A percentile compares a stretch with the other conserved stretches of the same genome.
Evolutionary conservation across 2,113 vertebrate genomes (phyloP).

Genomic region (Ptyas mucosa): DNA sequence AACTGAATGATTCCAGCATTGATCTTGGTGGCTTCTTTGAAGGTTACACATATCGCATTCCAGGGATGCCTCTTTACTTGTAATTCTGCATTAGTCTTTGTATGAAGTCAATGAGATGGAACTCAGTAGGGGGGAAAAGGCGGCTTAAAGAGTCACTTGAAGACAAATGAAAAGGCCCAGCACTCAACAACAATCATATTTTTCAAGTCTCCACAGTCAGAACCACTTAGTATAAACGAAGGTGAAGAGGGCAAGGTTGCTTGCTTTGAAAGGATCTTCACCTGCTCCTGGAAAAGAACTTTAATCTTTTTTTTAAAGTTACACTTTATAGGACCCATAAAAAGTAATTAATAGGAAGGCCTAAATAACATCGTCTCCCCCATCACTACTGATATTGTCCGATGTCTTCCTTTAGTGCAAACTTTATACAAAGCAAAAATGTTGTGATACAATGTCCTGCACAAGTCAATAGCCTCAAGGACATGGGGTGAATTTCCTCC

Average conservation of each 20-base stretch:
- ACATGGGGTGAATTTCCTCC: conserved; percentile 17
- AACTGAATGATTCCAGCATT: conserved; percentile 14
- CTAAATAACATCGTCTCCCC: background rate
- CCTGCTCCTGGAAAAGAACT: conserved; percentile 22
- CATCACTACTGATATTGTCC: background rate
- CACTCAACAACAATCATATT: conserved; percentile 63
- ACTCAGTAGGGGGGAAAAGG: conserved; percentile 60
- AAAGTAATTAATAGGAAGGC: conserved; percentile 26
- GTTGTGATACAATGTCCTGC: background rate
- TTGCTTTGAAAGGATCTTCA: conserved; percentile 35
- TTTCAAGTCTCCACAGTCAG: conserved; percentile 32
- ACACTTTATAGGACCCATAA: conserved; percentile 18
- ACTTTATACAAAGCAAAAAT: background rate
- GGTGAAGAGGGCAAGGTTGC: conserved; percentile 2
- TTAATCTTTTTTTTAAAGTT: conserved; percentile 33
- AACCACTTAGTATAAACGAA: conserved; percentile 35
- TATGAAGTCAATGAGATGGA: conserved; percentile 71
- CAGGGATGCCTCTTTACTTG: conserved; percentile 56
- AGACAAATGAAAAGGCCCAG: conserved; percentile 64
- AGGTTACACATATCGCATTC: conserved; percentile 57
- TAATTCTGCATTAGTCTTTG: conserved; percentile 66
- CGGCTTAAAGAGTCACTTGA: conserved; percentile 64
- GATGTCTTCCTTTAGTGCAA: background rate
- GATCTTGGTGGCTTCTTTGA: conserved; percentile 18
- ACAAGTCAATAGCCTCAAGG: background rate